phyloP scores from a whole-genome alignment of 2,797 vertebrate species.

The Austrolebias charrua region DNA sequence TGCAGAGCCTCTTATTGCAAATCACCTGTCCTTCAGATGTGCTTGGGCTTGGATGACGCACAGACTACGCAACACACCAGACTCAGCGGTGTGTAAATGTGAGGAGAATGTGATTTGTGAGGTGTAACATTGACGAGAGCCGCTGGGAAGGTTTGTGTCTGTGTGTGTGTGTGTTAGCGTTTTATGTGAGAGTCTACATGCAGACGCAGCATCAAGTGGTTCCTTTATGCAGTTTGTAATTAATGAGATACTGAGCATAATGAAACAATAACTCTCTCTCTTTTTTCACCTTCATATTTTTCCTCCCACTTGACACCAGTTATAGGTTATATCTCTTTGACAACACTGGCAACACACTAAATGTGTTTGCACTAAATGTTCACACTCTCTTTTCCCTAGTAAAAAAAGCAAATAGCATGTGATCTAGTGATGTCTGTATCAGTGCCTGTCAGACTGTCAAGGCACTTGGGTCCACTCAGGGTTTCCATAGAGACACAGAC shows the following conservation, averaged over 20 bases:
- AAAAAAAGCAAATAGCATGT: slow-evolving; percentile 41
- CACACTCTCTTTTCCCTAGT: slow-evolving; percentile 23
- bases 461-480: slow-evolving; percentile 70
- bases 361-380: slow-evolving; percentile 18
- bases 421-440: slow-evolving; percentile 68
- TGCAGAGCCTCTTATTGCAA: slow-evolving; percentile 62
- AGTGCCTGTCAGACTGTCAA: slow-evolving; percentile 68
- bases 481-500: slow-evolving; percentile 79
- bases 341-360: not conserved
- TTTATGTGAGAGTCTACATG: slow-evolving; percentile 34
- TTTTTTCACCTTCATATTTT: slow-evolving; percentile 26
- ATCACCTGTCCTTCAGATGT: slow-evolving; percentile 71
- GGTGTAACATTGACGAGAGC: slow-evolving; percentile 40
- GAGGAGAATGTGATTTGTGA: slow-evolving; percentile 46
- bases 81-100: slow-evolving; percentile 65
- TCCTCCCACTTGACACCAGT: slow-evolving; percentile 36
- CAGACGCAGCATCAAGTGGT: slow-evolving; percentile 59
- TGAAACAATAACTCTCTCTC: slow-evolving; percentile 46
- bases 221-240: slow-evolving; percentile 39
- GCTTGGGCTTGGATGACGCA: slow-evolving; percentile 65
- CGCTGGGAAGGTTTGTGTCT: slow-evolving; percentile 8
- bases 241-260: slow-evolving; percentile 43
- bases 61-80: slow-evolving; percentile 50
- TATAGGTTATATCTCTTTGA: slow-evolving; percentile 25
- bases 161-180: not conserved